phyloP scores from a whole-genome alignment of 2,888 invertebrate species.

The Drosophila sordidula region DNA sequence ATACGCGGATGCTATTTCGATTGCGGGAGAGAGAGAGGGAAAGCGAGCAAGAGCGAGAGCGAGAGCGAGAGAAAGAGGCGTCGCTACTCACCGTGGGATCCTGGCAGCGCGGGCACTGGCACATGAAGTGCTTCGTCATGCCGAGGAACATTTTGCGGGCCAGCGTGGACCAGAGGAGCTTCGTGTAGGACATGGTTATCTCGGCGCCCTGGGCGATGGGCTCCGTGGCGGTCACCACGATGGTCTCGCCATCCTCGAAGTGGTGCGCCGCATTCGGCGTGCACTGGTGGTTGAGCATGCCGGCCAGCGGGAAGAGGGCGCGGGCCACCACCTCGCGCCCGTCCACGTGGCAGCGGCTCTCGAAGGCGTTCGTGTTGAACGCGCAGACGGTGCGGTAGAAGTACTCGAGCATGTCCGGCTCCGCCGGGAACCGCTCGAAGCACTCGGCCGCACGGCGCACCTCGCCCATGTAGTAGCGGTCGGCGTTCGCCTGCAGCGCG shows the following conservation, averaged over 20 bases:
- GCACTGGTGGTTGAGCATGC: slow-evolving; percentile 90
- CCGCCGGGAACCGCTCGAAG: slow-evolving; percentile 82
- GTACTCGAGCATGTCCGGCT: slow-evolving; percentile 76
- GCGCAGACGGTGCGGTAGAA: slow-evolving; percentile 83
- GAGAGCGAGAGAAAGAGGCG: too few relatives aligned
- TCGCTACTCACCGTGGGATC: slow-evolving; percentile 88
- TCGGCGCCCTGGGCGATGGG: slow-evolving; percentile 88
- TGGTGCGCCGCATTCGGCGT: slow-evolving; percentile 90
- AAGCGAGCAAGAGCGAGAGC: too few relatives aligned
- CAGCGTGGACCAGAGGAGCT: slow-evolving; percentile 89
- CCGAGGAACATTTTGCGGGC: slow-evolving; percentile 88
- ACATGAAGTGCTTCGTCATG: slow-evolving; percentile 89
- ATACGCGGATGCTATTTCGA: slow-evolving; percentile 35
- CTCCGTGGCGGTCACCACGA: slow-evolving; percentile 87
- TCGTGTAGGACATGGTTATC: slow-evolving; percentile 89
- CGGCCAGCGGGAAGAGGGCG: slow-evolving; percentile 89
- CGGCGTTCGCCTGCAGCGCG: slow-evolving; percentile 83
- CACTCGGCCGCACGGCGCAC: slow-evolving; percentile 77
- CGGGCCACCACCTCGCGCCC: slow-evolving; percentile 85
- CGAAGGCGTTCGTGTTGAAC: slow-evolving; percentile 85
- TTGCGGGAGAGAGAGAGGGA: too few relatives aligned
- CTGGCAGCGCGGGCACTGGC: slow-evolving; percentile 88
- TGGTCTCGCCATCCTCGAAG: slow-evolving; percentile 87
- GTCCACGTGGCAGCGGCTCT: slow-evolving; percentile 75
- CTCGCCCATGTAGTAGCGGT: slow-evolving; percentile 78